These are phyloP conservation scores for Lepilemur ruficaudatus DNA, from an alignment of 2,797 vertebrate species.

Conservation along the genomic window DNA sequence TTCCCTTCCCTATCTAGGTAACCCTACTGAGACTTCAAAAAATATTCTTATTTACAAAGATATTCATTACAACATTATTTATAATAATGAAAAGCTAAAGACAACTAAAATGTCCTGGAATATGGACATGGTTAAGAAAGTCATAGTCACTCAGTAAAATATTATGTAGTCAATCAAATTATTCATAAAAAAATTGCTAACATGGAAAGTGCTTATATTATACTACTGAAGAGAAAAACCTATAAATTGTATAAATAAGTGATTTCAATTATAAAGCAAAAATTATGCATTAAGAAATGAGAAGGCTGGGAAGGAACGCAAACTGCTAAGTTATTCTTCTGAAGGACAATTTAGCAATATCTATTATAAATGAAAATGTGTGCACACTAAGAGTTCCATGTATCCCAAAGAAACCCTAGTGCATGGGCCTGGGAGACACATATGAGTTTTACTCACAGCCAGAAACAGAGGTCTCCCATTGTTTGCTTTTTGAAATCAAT, in stretches of 20 bases:
- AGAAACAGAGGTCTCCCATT: conserved; percentile 9
- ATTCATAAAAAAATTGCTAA: conserved; percentile 31
- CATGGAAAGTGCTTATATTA: neutral
- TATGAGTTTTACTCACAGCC: neutral
- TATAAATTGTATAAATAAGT: neutral
- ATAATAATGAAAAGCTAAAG: conserved; percentile 43
- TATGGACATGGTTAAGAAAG: conserved; percentile 19
- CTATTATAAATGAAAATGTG: conserved; percentile 19
- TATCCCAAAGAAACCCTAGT: neutral
- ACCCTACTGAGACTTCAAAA: conserved; percentile 11
- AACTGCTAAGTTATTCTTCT: conserved; percentile 2
- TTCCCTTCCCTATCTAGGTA: neutral
- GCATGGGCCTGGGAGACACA: neutral
- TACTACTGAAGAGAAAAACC: neutral
- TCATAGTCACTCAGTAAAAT: conserved; percentile 22
- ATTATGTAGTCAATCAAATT: conserved; percentile 41
- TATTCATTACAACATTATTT: conserved; percentile 25
- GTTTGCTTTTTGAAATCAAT: conserved; percentile 10
- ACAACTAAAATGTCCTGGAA: conserved; percentile 4
- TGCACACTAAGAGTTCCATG: neutral
- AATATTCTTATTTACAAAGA: neutral
- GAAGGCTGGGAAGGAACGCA: neutral
- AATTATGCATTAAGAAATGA: conserved; percentile 29
- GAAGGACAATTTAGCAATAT: conserved; percentile 15
- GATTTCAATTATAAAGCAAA: conserved; percentile 45